These are phyloP conservation scores for Synanthedon formicaeformis DNA, from an alignment of 2,888 invertebrate genomes.

Conservation along the genomic window DNA sequence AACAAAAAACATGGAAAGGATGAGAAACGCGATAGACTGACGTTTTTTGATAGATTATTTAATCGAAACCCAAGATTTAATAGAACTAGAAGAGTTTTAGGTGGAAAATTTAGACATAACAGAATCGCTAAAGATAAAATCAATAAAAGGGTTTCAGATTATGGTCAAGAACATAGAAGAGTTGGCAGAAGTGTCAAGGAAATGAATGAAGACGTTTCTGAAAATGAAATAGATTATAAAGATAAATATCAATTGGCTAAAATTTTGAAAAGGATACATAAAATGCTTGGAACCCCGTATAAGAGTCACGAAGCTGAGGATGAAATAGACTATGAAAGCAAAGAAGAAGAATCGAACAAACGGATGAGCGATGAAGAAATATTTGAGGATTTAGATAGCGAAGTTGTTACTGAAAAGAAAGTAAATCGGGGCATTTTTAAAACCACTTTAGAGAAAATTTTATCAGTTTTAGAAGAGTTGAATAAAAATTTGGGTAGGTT, in stretches of 20 bases:
- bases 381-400: slow-evolving; percentile 18
- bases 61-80: slow-evolving; percentile 1
- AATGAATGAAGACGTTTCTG: slow-evolving; percentile 8
- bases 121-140: neutral
- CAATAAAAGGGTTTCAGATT: neutral
- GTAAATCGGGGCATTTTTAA: slow-evolving; percentile 32
- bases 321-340: slow-evolving; percentile 12
- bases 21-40: neutral
- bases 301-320: slow-evolving; percentile 15
- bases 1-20: neutral
- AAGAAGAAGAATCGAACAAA: slow-evolving; percentile 11
- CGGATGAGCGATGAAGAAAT: slow-evolving; percentile 7
- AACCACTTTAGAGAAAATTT: slow-evolving; percentile 33
- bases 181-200: neutral
- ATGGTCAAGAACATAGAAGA: neutral
- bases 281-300: slow-evolving; percentile 24
- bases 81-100: neutral
- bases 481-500: slow-evolving; percentile 45
- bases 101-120: neutral
- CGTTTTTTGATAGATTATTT: neutral
- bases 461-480: slow-evolving; percentile 38
- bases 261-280: slow-evolving; percentile 32
- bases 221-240: slow-evolving; percentile 32
- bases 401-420: slow-evolving; percentile 25
- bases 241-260: slow-evolving; percentile 29